These are phyloP conservation scores for Chrysomela aeneicollis DNA, from an alignment of 2,888 invertebrate genomes.

Conservation along the genomic window DNA sequence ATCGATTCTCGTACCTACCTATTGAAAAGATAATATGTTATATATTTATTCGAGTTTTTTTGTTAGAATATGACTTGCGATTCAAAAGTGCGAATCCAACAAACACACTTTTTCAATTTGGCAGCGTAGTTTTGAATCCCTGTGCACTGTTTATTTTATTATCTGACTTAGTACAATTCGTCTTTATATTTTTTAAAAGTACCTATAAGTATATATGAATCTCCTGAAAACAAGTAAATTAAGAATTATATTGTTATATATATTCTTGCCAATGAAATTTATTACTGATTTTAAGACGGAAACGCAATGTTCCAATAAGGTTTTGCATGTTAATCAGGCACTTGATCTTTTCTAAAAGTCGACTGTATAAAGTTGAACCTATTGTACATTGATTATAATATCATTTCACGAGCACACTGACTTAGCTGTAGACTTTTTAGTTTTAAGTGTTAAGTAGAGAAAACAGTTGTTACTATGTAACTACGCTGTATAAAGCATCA, in stretches of 20 bases:
- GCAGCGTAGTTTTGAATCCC: constrained; percentile 16
- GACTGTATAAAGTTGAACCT: constrained; percentile 47
- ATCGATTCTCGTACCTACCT: constrained; percentile 25
- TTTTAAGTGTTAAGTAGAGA: constrained; percentile 71
- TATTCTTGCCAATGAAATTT: constrained; percentile 49
- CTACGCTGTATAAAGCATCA: constrained; percentile 74
- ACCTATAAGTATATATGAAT: constrained; percentile 37
- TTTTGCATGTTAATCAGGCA: constrained; percentile 57
- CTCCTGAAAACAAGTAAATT: constrained; percentile 39
- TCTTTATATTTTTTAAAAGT: constrained; percentile 31
- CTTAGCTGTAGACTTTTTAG: constrained; percentile 71
- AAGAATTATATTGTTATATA: constrained; percentile 22
- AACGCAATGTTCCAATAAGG: constrained; percentile 47
- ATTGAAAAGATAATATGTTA: constrained; percentile 19
- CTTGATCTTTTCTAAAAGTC: constrained; percentile 53
- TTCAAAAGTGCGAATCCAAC: constrained; percentile 5
- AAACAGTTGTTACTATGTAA: constrained; percentile 76
- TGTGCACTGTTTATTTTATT: constrained; percentile 53
- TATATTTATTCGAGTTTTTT: constrained; percentile 29
- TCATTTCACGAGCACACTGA: constrained; percentile 57
- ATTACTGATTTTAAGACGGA: constrained; percentile 51
- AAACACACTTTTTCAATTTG: neutral
- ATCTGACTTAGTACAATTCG: constrained; percentile 44
- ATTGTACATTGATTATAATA: constrained; percentile 52
- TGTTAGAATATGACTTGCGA: constrained; percentile 12